Evolutionary conservation across 2,888 invertebrate genomes (phyloP), one percentile per base, ranked within the genome.

Genomic region (Drosophila borborema): DNA sequence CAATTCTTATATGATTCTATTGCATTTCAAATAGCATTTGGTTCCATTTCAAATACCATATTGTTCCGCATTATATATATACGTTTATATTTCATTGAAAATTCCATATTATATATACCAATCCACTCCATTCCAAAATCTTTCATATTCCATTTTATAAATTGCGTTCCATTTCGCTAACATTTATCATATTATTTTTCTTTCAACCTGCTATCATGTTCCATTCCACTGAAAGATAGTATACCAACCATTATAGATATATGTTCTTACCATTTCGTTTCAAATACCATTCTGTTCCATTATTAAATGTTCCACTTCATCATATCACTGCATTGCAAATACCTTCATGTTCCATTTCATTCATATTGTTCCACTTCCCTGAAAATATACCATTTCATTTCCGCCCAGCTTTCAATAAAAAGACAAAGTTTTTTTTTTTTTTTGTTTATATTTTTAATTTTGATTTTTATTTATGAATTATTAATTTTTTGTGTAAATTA

Each of bases 401-500:
- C 14, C 3, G 0, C 28, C 28, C 28, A 3, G 28, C 6, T 28
- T 41, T 18, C 14, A 48, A 48, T 31, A 31, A 48, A 48, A 48
- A 48, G 0, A 0, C 14, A 10, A 20, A 23, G 10, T 43, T 43
- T 10, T 28, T 28, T 28, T 28, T 1, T 28, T 28, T 6, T 28
- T 28, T 28, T 28, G 20, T 28, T 28, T 6, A 6, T 20, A 38
- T 20, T 20, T 53, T 20, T 20, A 2, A 28, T 40, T 40, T 55
- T 36, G 23, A 55, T 41, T 41, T 55, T 28, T 23, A 55, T 55
- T 41, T 28, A 55, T 55, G n/a, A n/a, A 55, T 18, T 55, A 23
- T 31, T 41, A 18, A 43, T 16, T 66, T 31, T 1, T 49, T 68
- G 62, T 82, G 68, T 86, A 86, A 86, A 83, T 46, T 80, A 70